Base-by-base conservation (phyloP, 1,140 invertebrate genomes). In the Drosophila kanapiae region DNA sequence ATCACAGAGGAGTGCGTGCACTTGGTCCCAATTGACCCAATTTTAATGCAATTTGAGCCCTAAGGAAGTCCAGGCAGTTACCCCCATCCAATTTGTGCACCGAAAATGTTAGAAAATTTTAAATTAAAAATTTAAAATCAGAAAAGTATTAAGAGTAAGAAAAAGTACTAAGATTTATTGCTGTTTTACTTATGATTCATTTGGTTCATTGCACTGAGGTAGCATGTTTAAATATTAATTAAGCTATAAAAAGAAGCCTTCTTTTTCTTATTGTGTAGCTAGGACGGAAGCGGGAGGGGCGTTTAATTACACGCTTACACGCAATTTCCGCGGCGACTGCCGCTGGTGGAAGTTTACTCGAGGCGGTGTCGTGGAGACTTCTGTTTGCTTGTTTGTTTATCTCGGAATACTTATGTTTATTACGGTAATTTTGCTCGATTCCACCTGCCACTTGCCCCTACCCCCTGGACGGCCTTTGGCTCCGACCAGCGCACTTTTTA, bases 291-390 rank as follows among this genome's bases (percentile, higher is more conserved):
- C 18, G 38, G 62, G 6, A 37, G 62, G 67, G 38, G 67, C 74
- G 60, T 84, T 84, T 84, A 84, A 84, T 84, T 84, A 85, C 67
- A 59, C 63, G 78, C 71, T 80, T 84, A 78, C 82, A 77, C 78
- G 78, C 82, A 85, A 84, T 85, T 85, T 78, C 72, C 77, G 79
- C 9, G 18, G 42, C 57, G 8, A 71, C 57, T 42, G 43, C 53
- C 45, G 43, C 9, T 35, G 37, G 35, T n/a, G 65, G n/a, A 60
- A 72, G 68, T 72, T 71, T 71, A 37, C 37, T 16, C 31, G 53
- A 71, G 69, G 53, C 69, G 45, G 37, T 69, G 31, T 38, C 65
- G 37, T 37, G 53, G 37, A 72, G 54, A 60, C 67, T 42, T 58
- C 18, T 72, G 69, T 72, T 72, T 72, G 69, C 29, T 23, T 23